Evolutionary conservation across 2,888 invertebrate genomes (phyloP), one percentile per base, ranked within the genome.

Genomic region (Orthosia incerta): DNA sequence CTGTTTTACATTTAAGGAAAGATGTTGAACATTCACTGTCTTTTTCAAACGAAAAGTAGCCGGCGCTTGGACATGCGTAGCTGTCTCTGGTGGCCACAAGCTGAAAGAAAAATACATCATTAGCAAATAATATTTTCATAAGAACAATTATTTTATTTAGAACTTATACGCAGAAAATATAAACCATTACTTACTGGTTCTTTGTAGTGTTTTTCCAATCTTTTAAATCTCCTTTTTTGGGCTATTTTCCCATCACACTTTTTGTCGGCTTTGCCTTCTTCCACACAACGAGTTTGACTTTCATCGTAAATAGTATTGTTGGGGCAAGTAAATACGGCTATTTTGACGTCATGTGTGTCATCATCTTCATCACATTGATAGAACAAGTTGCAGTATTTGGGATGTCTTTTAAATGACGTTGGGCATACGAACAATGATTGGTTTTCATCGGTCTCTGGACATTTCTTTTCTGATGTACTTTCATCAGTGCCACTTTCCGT

Each of bases 361-460:
- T 97, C 95, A 73, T 97, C 97, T 84, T 97, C 97, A 23, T 97
- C 97, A 87, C 98, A 98, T 92, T 98, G 98, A 90, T 98, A 98
- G 94, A 98, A 98, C 86, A 98, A 93, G 88, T 98, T 98, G 87
- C 98, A 98, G 89, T 98, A 97, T 90, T 98, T 98, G 0, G 98
- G 98, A 96, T 98, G 98, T 81, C 98, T 96, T 89, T 97, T 97
- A 93, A 98, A 98, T 53, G 98, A 98, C 11, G 98, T 98, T 13
- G 98, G 98, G 89, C 98, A 98, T 3, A 98, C 97, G 72, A 97
- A 97, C 18, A 97, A 93, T 80, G 97, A 96, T 93, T 98, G 98
- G 79, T 98, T 97, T 26, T 97, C 97, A 67, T 97, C 97, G 15
- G 97, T 94, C 85, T 97, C 93, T 12, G 97, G 94, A 92, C 97